phyloP scores from a whole-genome alignment of 2,113 vertebrate genomes.

The Macquaria ambigua region DNA sequence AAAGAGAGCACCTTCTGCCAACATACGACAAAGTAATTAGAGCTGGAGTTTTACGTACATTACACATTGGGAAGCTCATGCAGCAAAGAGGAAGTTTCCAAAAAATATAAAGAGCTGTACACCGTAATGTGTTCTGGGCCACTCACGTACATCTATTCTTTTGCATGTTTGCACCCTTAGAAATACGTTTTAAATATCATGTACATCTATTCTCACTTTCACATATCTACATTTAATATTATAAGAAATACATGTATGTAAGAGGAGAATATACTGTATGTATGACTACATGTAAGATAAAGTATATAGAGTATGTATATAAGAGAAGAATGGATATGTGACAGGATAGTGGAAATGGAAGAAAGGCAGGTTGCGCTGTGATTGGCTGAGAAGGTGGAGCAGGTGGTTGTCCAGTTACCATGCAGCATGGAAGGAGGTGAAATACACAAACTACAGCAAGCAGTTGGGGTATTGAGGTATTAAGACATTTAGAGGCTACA shows the following conservation, averaged over 20 bases:
- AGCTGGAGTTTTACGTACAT: slow-evolving; percentile 36
- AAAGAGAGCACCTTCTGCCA: slow-evolving; percentile 41
- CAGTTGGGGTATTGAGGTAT: not conserved
- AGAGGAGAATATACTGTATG: not conserved
- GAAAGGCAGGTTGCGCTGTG: not conserved
- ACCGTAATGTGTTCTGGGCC: not conserved
- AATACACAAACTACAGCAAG: not conserved
- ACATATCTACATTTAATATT: no score
- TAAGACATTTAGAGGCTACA: not conserved
- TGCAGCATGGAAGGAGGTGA: not conserved
- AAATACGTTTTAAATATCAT: no score
- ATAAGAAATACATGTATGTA: not conserved
- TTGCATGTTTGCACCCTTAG: not conserved
- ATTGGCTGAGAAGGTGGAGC: not conserved
- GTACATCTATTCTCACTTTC: no score
- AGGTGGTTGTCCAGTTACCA: slow-evolving; percentile 1
- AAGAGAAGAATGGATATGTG: not conserved
- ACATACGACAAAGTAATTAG: slow-evolving; percentile 53
- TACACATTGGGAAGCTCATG: slow-evolving; percentile 1
- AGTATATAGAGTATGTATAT: not conserved
- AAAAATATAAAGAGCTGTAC: not conserved
- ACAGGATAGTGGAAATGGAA: not conserved
- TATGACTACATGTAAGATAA: no score
- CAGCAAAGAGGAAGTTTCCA: slow-evolving; percentile 9
- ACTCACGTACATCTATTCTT: not conserved